Percentiles rank a stretch among this genome's conserved stretches.
These are phyloP conservation scores for Carcharodon carcharias DNA, from an alignment of 2,797 vertebrate species.

Conservation along the genomic window DNA sequence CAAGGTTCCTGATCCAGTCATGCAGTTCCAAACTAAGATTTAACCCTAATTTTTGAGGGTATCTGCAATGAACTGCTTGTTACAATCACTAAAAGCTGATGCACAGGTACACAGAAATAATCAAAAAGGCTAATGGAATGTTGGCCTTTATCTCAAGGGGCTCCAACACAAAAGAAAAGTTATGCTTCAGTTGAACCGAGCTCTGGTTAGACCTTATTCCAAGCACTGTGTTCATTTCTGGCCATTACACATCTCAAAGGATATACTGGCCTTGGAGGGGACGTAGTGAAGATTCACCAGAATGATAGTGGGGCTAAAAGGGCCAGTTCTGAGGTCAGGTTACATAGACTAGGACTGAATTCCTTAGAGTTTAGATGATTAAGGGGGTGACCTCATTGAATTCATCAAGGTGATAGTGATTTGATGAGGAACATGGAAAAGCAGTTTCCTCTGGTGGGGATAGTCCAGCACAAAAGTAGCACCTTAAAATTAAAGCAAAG, in stretches of 20 bases:
- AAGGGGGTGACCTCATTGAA: not conserved
- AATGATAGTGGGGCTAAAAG: not conserved
- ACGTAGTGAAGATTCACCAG: too few species aligned
- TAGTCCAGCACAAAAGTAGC: not conserved
- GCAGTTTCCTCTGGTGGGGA: not conserved
- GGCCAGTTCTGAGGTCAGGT: not conserved
- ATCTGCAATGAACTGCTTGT: not conserved
- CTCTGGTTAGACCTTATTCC: not conserved
- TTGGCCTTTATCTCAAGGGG: not conserved
- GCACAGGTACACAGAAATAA: not conserved
- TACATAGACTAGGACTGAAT: too few species aligned
- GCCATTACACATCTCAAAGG: too few species aligned
- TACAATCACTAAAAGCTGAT: not conserved
- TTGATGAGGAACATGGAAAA: not conserved
- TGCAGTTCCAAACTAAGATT: not conserved
- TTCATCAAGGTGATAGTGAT: not conserved
- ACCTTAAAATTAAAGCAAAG: not conserved
- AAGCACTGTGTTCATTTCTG: not conserved
- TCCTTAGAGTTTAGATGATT: not conserved
- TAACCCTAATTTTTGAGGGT: not conserved
- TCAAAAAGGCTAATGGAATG: conserved; percentile 2
- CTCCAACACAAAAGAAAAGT: not conserved
- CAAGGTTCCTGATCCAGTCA: not conserved
- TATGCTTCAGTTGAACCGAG: not conserved
- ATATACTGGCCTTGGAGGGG: not conserved